Evolutionary conservation across 1,140 invertebrate genomes (phyloP).

Genomic region (Cherax destructor): DNA sequence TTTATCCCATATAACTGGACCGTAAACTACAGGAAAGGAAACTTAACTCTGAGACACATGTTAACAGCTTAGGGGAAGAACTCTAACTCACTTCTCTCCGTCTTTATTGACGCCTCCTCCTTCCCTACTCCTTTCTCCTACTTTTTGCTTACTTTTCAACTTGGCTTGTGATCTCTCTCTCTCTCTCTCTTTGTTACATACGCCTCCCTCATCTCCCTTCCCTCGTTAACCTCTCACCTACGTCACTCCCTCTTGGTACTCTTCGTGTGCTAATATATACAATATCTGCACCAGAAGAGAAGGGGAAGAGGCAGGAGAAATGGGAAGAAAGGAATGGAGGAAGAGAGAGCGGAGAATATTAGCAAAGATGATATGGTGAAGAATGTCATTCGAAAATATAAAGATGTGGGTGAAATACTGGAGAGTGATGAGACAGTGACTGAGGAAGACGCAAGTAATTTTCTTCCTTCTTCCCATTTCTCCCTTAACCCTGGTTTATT

Average conservation of each 20-base stretch:
- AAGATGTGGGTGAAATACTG: no score
- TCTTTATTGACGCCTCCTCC: no score
- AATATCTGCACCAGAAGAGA: background rate
- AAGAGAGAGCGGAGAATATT: background rate
- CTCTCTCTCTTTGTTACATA: background rate
- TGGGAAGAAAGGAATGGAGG: no score
- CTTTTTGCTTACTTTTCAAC: no score
- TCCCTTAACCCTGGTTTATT: background rate
- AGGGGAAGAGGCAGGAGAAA: background rate
- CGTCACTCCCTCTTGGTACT: no score
- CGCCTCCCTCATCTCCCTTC: background rate
- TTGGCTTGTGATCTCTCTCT: background rate
- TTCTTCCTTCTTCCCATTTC: no score
- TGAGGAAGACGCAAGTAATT: background rate
- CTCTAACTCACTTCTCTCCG: no score
- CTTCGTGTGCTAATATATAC: no score
- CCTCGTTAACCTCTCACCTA: background rate
- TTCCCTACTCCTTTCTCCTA: no score
- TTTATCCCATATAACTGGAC: background rate
- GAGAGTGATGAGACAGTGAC: background rate
- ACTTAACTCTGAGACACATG: background rate
- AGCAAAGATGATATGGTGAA: no score
- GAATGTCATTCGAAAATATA: no score
- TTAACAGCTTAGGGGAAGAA: background rate
- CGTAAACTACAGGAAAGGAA: background rate